These are phyloP conservation scores for Biston betularia DNA, from an alignment of 2,888 invertebrate genomes.

Conservation along the genomic window DNA sequence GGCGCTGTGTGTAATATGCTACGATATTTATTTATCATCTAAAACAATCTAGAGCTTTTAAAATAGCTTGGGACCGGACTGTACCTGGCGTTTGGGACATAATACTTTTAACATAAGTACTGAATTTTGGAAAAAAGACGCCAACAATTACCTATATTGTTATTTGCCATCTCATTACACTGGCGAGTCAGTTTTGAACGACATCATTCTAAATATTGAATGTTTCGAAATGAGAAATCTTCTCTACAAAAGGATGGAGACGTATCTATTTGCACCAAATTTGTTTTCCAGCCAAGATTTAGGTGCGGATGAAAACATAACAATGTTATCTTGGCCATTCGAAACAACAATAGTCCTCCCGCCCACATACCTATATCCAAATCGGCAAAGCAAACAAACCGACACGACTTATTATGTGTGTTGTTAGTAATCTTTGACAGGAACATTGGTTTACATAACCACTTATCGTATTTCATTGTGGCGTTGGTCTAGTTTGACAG, in stretches of 20 bases:
- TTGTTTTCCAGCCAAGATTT: slow-evolving; percentile 1
- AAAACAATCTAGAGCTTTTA: too few relatives aligned
- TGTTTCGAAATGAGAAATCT: neutral
- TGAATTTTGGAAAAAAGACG: too few relatives aligned
- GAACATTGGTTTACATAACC: slow-evolving; percentile 42
- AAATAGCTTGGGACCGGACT: too few relatives aligned
- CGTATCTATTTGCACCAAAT: slow-evolving; percentile 18
- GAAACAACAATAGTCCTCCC: slow-evolving; percentile 48
- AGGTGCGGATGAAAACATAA: slow-evolving; percentile 29
- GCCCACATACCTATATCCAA: slow-evolving; percentile 58
- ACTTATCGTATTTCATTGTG: slow-evolving; percentile 39
- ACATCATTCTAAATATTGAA: neutral
- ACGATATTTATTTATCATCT: too few relatives aligned
- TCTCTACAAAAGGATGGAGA: slow-evolving; percentile 9
- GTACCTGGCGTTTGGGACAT: too few relatives aligned
- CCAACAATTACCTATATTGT: too few relatives aligned
- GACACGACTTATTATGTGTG: slow-evolving; percentile 50
- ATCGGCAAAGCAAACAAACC: slow-evolving; percentile 56
- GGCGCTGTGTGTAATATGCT: too few relatives aligned
- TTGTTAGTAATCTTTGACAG: slow-evolving; percentile 42
- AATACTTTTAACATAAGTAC: too few relatives aligned
- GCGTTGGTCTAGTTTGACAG: slow-evolving; percentile 25
- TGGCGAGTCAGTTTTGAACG: neutral
- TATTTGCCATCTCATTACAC: neutral
- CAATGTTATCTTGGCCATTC: slow-evolving; percentile 43